Conservation (phyloP, 2,888 invertebrate genomes). For the Nysson spinosus region DNA sequence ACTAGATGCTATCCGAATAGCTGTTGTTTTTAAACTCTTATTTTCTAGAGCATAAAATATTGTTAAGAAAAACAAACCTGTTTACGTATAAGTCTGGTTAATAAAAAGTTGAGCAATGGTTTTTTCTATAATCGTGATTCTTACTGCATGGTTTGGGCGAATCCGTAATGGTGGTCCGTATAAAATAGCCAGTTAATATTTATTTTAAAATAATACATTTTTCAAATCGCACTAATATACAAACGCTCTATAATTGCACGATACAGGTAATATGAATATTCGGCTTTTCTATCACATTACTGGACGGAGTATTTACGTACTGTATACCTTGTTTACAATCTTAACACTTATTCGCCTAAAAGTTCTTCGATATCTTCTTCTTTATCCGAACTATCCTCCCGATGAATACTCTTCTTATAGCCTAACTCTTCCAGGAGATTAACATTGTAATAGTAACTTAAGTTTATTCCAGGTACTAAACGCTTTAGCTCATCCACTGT, state of each 20-base stretch:
- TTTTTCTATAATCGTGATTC: constrained; percentile 59
- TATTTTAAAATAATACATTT: constrained; percentile 7
- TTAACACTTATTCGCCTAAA: constrained; percentile 68
- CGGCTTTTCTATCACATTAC: constrained; percentile 41
- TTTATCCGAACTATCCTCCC: constrained; percentile 69
- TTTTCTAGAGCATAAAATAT: constrained; percentile 16
- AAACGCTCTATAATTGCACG: constrained; percentile 3
- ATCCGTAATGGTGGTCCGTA: too few relatives aligned
- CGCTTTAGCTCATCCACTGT: constrained; percentile 72
- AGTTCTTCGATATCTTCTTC: constrained; percentile 75
- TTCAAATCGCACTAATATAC: constrained; percentile 9
- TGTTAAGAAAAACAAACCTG: constrained; percentile 43
- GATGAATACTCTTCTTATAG: constrained; percentile 68
- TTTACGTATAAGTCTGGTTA: constrained; percentile 55
- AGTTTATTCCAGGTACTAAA: constrained; percentile 72
- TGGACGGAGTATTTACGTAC: constrained; percentile 53
- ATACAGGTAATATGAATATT: neutral
- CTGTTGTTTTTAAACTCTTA: constrained; percentile 16
- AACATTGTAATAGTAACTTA: constrained; percentile 71
- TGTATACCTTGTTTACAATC: neutral
- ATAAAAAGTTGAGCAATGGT: constrained; percentile 57
- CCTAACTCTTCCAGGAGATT: constrained; percentile 71
- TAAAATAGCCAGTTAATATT: too few relatives aligned
- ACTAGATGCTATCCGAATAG: constrained; percentile 2
- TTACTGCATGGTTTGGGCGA: too few relatives aligned